Conservation (phyloP, 2,888 invertebrate genomes). For the Pheosia gnoma region DNA sequence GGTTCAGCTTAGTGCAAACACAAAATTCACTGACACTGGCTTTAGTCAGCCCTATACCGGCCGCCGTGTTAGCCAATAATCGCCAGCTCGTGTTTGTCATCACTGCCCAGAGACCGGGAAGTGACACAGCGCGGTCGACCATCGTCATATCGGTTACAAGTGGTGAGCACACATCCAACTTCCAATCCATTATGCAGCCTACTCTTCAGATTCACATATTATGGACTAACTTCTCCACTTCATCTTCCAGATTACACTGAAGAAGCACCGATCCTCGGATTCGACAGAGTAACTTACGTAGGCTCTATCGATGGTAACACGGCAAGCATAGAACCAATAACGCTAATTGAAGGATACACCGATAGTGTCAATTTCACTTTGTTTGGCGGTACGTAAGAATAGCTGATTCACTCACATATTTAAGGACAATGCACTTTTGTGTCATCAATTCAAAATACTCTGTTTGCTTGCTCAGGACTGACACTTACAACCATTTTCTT, state of each 20-base stretch:
- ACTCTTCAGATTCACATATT: background rate
- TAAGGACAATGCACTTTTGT: too few relatives aligned
- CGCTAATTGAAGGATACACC: constrained; percentile 38
- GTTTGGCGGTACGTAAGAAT: constrained; percentile 19
- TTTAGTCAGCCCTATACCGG: constrained; percentile 17
- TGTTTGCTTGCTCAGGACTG: too few relatives aligned
- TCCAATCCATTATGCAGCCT: background rate
- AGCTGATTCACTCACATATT: too few relatives aligned
- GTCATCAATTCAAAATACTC: too few relatives aligned
- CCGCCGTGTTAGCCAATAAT: constrained; percentile 14
- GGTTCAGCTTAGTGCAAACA: constrained; percentile 11
- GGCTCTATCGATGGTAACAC: constrained; percentile 21
- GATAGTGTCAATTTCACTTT: constrained; percentile 31
- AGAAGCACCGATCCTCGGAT: constrained; percentile 15
- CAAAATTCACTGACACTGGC: constrained; percentile 15
- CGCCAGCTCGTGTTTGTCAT: constrained; percentile 17
- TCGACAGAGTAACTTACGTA: constrained; percentile 22
- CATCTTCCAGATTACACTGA: constrained; percentile 9
- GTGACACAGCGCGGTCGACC: constrained; percentile 22
- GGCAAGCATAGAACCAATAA: constrained; percentile 33
- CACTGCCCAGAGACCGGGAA: constrained; percentile 19
- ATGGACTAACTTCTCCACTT: background rate
- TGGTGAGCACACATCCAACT: background rate
- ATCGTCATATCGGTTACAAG: constrained; percentile 22
- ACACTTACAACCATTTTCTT: background rate